Conservation (phyloP, 1,140 invertebrate genomes). For the Anadara kagoshimensis region DNA sequence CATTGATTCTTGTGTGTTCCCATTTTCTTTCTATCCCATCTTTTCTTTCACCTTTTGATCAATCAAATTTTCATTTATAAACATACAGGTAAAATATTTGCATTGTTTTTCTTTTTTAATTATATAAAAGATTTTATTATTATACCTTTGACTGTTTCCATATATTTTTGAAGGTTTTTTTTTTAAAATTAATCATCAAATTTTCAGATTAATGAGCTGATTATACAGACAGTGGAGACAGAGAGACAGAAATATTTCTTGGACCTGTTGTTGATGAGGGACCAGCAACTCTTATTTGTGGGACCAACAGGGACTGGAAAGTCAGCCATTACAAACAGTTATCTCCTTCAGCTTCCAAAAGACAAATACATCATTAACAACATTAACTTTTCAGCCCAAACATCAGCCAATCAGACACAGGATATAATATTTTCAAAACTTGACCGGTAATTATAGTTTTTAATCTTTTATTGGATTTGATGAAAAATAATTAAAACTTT, state of each 20-base stretch:
- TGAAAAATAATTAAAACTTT: too few species aligned
- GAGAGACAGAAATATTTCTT: constrained; percentile 71
- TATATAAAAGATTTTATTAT: too few species aligned
- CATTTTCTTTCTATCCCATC: too few species aligned
- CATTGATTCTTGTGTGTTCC: too few species aligned
- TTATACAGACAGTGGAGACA: constrained; percentile 71
- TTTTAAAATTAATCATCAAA: neutral
- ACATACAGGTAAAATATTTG: too few species aligned
- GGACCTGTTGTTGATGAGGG: constrained; percentile 59
- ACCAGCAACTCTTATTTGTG: constrained; percentile 69
- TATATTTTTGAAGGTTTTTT: too few species aligned
- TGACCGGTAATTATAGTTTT: constrained; percentile 59
- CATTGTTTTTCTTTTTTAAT: too few species aligned
- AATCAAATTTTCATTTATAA: too few species aligned
- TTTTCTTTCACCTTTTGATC: too few species aligned
- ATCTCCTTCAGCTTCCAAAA: constrained; percentile 66
- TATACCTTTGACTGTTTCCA: too few species aligned
- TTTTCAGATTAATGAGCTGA: constrained; percentile 69
- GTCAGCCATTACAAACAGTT: constrained; percentile 72
- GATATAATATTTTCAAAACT: constrained; percentile 73
- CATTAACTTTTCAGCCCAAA: constrained; percentile 74
- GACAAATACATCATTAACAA: constrained; percentile 71
- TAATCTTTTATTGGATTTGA: too few species aligned
- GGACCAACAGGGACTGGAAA: constrained; percentile 73
- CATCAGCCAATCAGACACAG: constrained; percentile 72